Base-by-base conservation (phyloP, 2,113 vertebrate species). In the Apodemus speciosus region DNA sequence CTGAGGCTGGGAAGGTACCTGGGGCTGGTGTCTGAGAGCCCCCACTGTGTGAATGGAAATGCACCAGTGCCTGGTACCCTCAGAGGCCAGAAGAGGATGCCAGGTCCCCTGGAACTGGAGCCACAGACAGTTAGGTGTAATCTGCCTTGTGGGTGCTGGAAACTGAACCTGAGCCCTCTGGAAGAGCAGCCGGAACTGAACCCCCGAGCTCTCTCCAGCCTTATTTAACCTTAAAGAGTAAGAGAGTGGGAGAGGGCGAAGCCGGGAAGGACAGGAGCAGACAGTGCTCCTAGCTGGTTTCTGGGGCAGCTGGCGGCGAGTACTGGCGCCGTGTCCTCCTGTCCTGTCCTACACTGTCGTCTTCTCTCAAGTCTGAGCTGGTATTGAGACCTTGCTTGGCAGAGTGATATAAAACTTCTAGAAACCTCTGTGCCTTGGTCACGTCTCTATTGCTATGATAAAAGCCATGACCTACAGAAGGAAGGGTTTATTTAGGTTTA, bases 341-440 rank as follows among this genome's bases (percentile, higher is more conserved):
- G 18, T 27, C 32, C 10, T 2, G 0, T 1, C 51, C n/a, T 21
- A 0, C 8, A 4, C 5, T 6, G 27, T 2, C 89, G 68, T 32
- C 53, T 43, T 38, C 49, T 9, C 1, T 23, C 2, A 53, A 43
- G 10, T 27, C 79, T 15, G 40, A 1, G 49, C 40, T 14, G 40
- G 10, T 40, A 46, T 35, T 16, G 1, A 40, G 2, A 43, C 56
- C 35, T 62, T 20, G 35, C 25, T n/a, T 75, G 58, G 35, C 51
- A 56, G 49, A 9, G 18, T 35, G 25, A 68, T 18, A 25, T 3
- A 49, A 71, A 35, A 20, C 46, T 21, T 60, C 71, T n/a, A 14
- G 18, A 84, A 58, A 40, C 77, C 35, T 81, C n/a, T 60, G 23
- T 81, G n/a, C 25, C 56, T 60, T 27, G 58, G n/a, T 60, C 21